phyloP scores from a whole-genome alignment of 2,113 vertebrate species.

The Hydrolagus affinis region DNA sequence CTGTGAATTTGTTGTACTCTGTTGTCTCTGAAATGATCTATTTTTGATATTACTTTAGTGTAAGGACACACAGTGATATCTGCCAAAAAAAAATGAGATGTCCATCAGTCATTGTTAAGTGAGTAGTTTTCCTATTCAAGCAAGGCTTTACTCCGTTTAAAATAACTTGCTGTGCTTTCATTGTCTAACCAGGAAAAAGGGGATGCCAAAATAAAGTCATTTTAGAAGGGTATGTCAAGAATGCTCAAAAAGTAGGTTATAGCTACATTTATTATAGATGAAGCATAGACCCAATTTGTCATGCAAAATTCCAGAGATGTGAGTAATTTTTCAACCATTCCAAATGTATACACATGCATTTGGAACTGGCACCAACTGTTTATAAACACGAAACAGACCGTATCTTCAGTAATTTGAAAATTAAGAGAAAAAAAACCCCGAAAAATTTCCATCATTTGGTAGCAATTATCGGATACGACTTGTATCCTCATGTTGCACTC shows the following conservation, averaged over 20 bases:
- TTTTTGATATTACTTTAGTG: neutral
- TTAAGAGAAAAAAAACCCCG: constrained; percentile 18
- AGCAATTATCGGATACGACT: constrained; percentile 42
- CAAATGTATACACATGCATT: constrained; percentile 44
- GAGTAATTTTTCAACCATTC: constrained; percentile 54
- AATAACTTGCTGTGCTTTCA: constrained; percentile 41
- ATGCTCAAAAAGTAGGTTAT: constrained; percentile 56
- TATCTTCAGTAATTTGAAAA: constrained; percentile 41
- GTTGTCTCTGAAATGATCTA: neutral
- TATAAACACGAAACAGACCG: constrained; percentile 47
- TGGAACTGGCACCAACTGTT: constrained; percentile 48
- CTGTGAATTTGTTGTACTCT: neutral
- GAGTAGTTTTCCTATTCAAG: constrained; percentile 4
- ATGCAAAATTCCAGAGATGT: constrained; percentile 56
- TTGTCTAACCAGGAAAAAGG: constrained; percentile 60
- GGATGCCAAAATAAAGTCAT: constrained; percentile 58
- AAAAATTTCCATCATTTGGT: constrained; percentile 34
- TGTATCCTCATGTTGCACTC: constrained; percentile 35
- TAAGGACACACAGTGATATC: neutral
- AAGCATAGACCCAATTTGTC: constrained; percentile 53
- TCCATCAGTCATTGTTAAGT: neutral
- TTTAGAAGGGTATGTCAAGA: constrained; percentile 57
- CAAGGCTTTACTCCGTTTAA: neutral
- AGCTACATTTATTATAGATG: constrained; percentile 52
- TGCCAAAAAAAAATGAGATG: neutral